Base-by-base conservation (phyloP, 2,888 invertebrate genomes). In the Drosophila differens region DNA sequence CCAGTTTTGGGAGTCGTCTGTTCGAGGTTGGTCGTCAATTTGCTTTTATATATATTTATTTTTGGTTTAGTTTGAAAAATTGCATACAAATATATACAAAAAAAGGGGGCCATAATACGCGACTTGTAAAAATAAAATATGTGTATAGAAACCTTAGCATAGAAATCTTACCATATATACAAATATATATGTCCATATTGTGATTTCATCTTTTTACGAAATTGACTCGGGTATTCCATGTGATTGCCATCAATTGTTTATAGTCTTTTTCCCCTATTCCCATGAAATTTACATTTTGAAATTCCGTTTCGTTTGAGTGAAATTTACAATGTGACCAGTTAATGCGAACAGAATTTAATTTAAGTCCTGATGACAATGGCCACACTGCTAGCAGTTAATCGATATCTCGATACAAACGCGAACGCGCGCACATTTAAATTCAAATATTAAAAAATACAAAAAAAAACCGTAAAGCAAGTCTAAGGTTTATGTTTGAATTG, bases 401-500 rank as follows among this genome's bases (percentile, higher is more conserved):
- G 39, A 67, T 25, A 28, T 33, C 6, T 33, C 25, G 49, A 68
- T 32, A 55, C 7, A n/a, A 44, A 1, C 1, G 4, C 22, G 6
- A 30, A 19, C 14, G 25, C 57, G 61, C 62, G 32, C 14, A 9
- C 2, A 25, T 47, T 76, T 52, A 16, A 66, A 72, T 51, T 53
- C 1, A 19, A 61, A 66, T 22, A 37, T 53, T 12, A 39, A 57
- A 9, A 47, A 16, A 47, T 47, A 16, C 47, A 53, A 62, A 62
- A n/a, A 60, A 14, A 22, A 74, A 30, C 28, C 19, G 22, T 37
- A 30, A 25, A 33, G 12, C 33, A 47, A 47, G 25, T 39, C 41
- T 19, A 19, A 32, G 35, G 32, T 19, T 62, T 65, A 51, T 28
- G 57, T 69, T 74, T 63, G 47, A 54, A 58, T 64, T 67, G 57